Evolutionary conservation across 2,113 vertebrate genomes (phyloP), one percentile per base, ranked within the genome.

Genomic region (Leptobrachium ailaonicum): DNA sequence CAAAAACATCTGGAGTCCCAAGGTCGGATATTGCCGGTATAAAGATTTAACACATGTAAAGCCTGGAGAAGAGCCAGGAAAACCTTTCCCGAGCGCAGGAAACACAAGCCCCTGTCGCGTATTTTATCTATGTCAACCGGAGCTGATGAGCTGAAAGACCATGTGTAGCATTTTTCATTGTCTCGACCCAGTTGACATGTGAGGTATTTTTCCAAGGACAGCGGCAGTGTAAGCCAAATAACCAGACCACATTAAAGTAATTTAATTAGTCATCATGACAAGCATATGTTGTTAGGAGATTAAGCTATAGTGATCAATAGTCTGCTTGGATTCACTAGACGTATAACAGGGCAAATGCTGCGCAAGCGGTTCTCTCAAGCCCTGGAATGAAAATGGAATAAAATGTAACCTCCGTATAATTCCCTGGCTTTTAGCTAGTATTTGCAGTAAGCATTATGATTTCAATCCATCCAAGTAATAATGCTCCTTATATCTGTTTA

Each of bases 41-140:
- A 50, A 50, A 50, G 67, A 68, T 76, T 67, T 77, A 69, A 70
- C 66, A 77, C 44, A 53, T 77, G 66, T 12, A 68, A 77, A 8
- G 66, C 54, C 41, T 43, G 58, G 74, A 79, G 66, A 44, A 66
- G n/a, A 32, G 62, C 70, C 63, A 56, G 32, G 41, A 62, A 66
- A 73, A 32, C 20, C 53, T n/a, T 53, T 79, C 73, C 73, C 70
- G 73, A 73, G 77, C 60, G 47, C 53, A 77, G 53, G n/a, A 67
- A 73, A 77, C 67, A 69, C 68, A 56, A 60, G 50, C 54, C 40
- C 45, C 62, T 53, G 45, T 66, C 44, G 47, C 54, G 70, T 42
- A 67, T 73, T 73, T 79, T 54, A 66, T 73, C 41, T 56, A 50
- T 54, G 70, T 79, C 47, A 66, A 40, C 10, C 9, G 66, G 47